Base-by-base conservation (phyloP, 2,113 vertebrate species). In the Aegypius monachus region DNA sequence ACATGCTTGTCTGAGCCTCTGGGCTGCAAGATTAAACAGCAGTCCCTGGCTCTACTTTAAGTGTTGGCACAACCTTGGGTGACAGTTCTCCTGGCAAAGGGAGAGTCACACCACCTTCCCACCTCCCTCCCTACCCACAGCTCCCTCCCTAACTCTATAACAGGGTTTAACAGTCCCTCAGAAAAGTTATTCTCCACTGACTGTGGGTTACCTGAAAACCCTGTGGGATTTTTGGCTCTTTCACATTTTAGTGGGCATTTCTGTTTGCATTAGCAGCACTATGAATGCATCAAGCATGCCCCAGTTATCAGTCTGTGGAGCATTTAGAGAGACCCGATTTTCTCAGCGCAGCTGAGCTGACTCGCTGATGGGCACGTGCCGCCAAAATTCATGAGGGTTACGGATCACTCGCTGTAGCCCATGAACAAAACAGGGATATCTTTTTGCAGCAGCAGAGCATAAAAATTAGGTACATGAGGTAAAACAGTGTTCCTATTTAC, bases 341-440 rank as follows among this genome's bases (percentile, higher is more conserved):
- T 36, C 73, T 34, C 34, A 36, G 61, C 2, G 0, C 20, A n/a
- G 31, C 55, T 19, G 38, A 84, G 38, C 16, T 32, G 29, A 23
- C 47, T 40, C 2, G 0, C 56, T 22, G 58, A 58, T 16, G 26
- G 13, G 45, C 53, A 23, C 1, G 0, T 32, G 47, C 48, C 70
- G 36, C 50, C 36, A 34, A 62, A 25, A 36, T 9, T 52, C 29
- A 18, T 0, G 1, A n/a, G 56, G 4, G 9, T 36, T 53, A 48
- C 1, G 0, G 70, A 13, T 81, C 55, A 13, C 32, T 52, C 32
- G 14, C 27, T 38, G 58, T 26, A 78, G 63, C 11, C 78, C 23
- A 18, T n/a, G 40, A 78, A 78, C 25, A 77, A 81, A 86, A 56
- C 45, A 50, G 31, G 6, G 73, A 16, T 27, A 31, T 20, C 29